Evolutionary conservation across 2,113 vertebrate genomes (phyloP).

Genomic region (Phrynosoma blainvillii): DNA sequence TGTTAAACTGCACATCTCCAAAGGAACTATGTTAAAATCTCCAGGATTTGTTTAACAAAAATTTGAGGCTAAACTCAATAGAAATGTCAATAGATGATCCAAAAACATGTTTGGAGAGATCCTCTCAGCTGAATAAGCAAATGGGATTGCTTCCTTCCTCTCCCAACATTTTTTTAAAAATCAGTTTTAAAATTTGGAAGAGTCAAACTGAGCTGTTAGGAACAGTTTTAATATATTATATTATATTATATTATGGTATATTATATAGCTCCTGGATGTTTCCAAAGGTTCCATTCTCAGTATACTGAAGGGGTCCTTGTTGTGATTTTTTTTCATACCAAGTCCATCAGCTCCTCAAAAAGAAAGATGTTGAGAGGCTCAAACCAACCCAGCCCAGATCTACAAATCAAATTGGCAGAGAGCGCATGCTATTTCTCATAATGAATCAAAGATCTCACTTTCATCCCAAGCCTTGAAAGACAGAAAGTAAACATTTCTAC

Average conservation of each 20-base stretch:
- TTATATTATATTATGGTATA: no score
- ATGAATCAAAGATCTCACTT: not conserved
- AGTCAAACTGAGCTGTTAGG: not conserved
- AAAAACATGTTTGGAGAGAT: not conserved
- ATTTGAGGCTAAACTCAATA: slow-evolving; percentile 7
- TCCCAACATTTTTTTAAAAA: not conserved
- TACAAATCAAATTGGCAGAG: not conserved
- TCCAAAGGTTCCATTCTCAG: not conserved
- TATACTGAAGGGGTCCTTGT: not conserved
- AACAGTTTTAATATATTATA: no score
- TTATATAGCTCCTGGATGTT: not conserved
- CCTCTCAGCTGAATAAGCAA: not conserved
- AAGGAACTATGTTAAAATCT: not conserved
- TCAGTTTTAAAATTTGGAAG: not conserved
- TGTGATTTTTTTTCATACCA: not conserved
- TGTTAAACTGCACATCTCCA: not conserved
- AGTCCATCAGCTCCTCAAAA: not conserved
- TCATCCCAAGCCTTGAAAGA: not conserved
- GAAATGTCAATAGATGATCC: not conserved
- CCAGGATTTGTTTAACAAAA: not conserved
- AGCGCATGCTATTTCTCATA: not conserved
- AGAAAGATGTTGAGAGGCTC: not conserved
- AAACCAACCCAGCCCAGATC: not conserved
- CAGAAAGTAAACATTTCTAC: not conserved
- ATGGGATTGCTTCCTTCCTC: not conserved